phyloP scores from a whole-genome alignment of 2,113 vertebrate species.

The Elaphurus davidianus region DNA sequence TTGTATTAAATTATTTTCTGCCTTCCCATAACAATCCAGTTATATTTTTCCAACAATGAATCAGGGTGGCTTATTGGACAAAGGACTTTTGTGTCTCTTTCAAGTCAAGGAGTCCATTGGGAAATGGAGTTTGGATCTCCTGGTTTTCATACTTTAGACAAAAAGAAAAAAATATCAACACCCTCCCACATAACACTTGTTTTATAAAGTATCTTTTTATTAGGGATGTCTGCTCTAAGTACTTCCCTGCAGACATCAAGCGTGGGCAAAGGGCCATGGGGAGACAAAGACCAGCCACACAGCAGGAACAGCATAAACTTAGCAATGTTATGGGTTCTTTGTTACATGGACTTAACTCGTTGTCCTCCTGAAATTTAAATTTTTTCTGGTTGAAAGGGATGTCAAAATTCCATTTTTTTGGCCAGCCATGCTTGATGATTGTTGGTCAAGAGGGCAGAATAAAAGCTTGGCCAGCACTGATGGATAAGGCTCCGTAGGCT shows the following conservation, averaged over 20 bases:
- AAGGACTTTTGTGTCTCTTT: neutral
- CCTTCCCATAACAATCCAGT: neutral
- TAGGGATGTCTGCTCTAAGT: neutral
- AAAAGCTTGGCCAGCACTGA: neutral
- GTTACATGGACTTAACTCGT: neutral
- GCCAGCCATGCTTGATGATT: neutral
- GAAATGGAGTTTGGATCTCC: neutral
- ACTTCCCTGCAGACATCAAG: neutral
- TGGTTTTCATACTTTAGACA: neutral
- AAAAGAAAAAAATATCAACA: neutral
- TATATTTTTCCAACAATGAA: neutral
- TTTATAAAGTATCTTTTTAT: neutral
- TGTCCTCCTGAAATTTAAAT: conserved; percentile 30
- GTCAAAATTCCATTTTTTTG: neutral
- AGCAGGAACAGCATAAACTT: neutral
- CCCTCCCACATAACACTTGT: neutral
- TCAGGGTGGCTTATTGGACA: neutral
- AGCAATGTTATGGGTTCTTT: neutral
- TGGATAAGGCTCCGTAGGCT: neutral
- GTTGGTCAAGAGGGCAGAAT: neutral
- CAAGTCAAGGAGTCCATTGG: neutral
- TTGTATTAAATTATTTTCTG: neutral
- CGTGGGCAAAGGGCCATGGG: neutral
- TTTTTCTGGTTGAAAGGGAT: neutral
- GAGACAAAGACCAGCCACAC: neutral